Base-by-base conservation (phyloP, 1,140 invertebrate species). In the Steinernema feltiae region DNA sequence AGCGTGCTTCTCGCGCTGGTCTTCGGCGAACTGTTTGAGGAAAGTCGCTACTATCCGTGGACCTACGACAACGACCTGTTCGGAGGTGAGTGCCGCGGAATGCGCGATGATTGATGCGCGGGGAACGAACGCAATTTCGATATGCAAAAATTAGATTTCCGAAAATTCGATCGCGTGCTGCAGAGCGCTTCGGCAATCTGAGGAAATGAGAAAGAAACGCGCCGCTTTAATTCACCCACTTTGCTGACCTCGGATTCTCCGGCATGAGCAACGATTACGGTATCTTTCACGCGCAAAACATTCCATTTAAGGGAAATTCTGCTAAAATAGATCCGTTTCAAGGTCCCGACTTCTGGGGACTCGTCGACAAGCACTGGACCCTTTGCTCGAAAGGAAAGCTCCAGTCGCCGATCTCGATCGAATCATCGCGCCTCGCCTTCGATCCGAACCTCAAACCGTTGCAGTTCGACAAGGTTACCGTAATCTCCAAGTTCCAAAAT, bases 351-450 rank as follows among this genome's bases (percentile, higher is more conserved):
- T 96, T 95, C 87, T 97, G 94, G 94, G 94, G 94, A 76, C 89
- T 94, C 53, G 93, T 95, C 86, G 95, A 96, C 88, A 93, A 93
- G 32, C 93, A 95, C 86, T 97, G 94, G 94, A 93, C 91, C 78
- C 90, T 97, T 48, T 98, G 95, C 89, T 92, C 92, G 88, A 94
- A 94, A 87, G 95, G 94, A 73, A 90, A 92, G 81, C 90, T 94
- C 83, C 94, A 98, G 89, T 96, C 94, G 1, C 95, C 94, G n/a
- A 94, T 97, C 81, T 93, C 97, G 89, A 90, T 98, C 75, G 93
- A 95, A 84, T 94, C 94, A 0, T 91, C 91, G 82, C 91, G 92
- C 84, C 90, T 98, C 70, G 90, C 97, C 53, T 97, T 92, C 88
- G 94, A 98, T 89, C 93, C 93, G 21, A 94, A 94, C 88, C 90